Evolutionary conservation across 2,113 vertebrate species (phyloP), one percentile per base, ranked within the genome.

Genomic region (Polypterus bichir): DNA sequence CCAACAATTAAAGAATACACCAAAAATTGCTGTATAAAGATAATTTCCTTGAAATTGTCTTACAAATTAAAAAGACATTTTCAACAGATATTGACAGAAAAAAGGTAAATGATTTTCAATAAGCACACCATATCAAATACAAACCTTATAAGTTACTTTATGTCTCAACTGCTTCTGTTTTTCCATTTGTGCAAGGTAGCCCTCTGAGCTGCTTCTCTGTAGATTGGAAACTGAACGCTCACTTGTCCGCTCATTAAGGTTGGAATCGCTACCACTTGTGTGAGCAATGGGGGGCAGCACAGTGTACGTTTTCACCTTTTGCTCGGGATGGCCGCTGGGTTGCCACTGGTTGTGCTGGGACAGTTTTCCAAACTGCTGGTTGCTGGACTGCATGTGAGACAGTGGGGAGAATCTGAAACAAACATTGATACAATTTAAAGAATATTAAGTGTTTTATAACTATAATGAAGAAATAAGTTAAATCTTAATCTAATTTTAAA

Each of bases 141-240:
- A 27, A 68, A 95, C 92, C 91, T 92, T 91, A 62, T 69, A 76
- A 5, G 57, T 54, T 55, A 8, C 62, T n/a, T 69, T 76, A 3
- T 73, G 70, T 65, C 69, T 78, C 6, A 68, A 74, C 44, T 77
- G 76, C 3, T 67, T 88, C 44, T 82, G 76, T 60, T 75, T 89
- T 62, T 79, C 80, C 76, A 73, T 70, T 57, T 84, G 85, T 48
- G 73, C 63, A 5, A 91, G 70, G 63, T 81, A 86, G 1, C 82
- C 76, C 54, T 86, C 87, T 0, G 88, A 89, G 67, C 59, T 76
- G 73, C 73, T 83, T 5, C 63, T 69, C 3, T 51, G 70, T 5
- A 78, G 62, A 57, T 64, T 51, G 58, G 6, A n/a, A 6, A 49
- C 53, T 5, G 59, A 64, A 47, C 62, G 64, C 47, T 72, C 64